These are phyloP conservation scores for Rhyzopertha dominica DNA, from an alignment of 1,140 invertebrate species.

Conservation along the genomic window DNA sequence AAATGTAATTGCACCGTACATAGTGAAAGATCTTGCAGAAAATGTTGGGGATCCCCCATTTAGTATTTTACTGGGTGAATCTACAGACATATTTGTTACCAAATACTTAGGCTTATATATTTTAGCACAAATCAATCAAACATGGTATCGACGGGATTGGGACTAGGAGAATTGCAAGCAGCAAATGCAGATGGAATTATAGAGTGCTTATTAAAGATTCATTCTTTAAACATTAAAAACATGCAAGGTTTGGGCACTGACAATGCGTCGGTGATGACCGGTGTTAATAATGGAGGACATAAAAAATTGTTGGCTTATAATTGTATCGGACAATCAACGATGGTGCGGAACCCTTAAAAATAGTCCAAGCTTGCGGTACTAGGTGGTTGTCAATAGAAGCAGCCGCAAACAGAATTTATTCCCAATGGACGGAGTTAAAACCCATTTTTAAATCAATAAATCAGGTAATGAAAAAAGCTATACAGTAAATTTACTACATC, in stretches of 20 bases:
- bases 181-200: conserved; percentile 12
- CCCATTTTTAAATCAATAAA: conserved; percentile 6
- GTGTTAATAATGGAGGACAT: conserved; percentile 41
- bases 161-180: conserved; percentile 19
- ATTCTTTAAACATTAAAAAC: conserved; percentile 18
- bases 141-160: conserved; percentile 32
- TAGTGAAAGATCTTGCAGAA: too few relatives aligned
- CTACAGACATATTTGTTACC: too few relatives aligned
- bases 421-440: conserved; percentile 44
- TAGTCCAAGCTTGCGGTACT: conserved; percentile 40
- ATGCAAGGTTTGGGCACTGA: conserved; percentile 42
- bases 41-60: too few relatives aligned
- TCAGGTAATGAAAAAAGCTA: too few relatives aligned
- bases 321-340: conserved; percentile 39
- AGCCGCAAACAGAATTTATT: conserved; percentile 34
- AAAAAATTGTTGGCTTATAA: conserved; percentile 18
- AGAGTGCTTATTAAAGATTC: conserved; percentile 2
- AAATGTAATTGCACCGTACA: too few relatives aligned
- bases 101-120: too few relatives aligned
- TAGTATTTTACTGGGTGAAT: too few relatives aligned
- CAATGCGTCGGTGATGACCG: conserved; percentile 42
- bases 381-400: conserved; percentile 42
- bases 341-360: conserved; percentile 38
- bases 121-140: conserved; percentile 28
- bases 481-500: too few relatives aligned